These are phyloP conservation scores for Mya arenaria DNA, from an alignment of 1,140 invertebrate genomes.

Conservation along the genomic window DNA sequence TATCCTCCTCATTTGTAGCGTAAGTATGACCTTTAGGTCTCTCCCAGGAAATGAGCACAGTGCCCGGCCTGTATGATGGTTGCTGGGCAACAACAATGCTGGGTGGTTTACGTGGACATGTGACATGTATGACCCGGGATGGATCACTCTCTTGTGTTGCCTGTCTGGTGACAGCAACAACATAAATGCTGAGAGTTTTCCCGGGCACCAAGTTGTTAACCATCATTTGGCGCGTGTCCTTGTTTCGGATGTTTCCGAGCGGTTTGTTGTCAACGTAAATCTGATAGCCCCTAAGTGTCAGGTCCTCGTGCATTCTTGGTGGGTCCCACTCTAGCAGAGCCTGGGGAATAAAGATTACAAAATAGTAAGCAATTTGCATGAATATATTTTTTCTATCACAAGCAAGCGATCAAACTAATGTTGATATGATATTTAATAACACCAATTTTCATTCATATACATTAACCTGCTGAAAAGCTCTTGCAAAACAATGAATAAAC, in stretches of 20 bases:
- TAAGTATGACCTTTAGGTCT: conserved; percentile 68
- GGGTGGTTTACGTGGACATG: conserved; percentile 76
- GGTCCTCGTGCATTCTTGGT: conserved; percentile 66
- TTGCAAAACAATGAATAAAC: no score
- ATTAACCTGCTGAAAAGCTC: no score
- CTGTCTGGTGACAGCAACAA: conserved; percentile 73
- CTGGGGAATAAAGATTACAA: conserved; percentile 62
- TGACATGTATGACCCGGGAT: conserved; percentile 73
- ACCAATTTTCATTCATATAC: no score
- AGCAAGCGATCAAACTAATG: neutral
- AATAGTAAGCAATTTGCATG: neutral
- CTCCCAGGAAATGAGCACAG: conserved; percentile 78
- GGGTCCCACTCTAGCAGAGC: conserved; percentile 75
- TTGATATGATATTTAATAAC: no score
- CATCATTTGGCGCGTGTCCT: conserved; percentile 69
- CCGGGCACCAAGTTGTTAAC: conserved; percentile 77
- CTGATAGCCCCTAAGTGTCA: conserved; percentile 74
- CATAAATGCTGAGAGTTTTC: conserved; percentile 74
- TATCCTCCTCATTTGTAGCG: conserved; percentile 70
- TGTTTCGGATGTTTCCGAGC: conserved; percentile 64
- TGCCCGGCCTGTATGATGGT: conserved; percentile 77
- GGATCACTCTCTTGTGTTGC: conserved; percentile 76
- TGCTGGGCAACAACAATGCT: conserved; percentile 74
- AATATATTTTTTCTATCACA: neutral
- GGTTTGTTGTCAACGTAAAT: conserved; percentile 75